Evolutionary conservation across 2,888 invertebrate species (phyloP).

Genomic region (Yponomeuta malinellus): DNA sequence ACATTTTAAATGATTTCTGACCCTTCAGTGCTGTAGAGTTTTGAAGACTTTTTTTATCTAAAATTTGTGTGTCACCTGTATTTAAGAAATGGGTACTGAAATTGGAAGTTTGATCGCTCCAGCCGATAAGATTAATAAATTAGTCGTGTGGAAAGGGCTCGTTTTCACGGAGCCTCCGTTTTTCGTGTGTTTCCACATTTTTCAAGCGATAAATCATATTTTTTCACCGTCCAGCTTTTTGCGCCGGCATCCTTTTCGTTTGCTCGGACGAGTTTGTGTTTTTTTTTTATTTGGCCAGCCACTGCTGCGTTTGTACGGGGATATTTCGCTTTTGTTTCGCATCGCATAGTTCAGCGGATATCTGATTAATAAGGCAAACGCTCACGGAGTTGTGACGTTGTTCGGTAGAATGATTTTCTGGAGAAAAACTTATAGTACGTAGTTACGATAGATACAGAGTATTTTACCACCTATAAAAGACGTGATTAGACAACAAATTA

Average conservation of each 20-base stretch:
- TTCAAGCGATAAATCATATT: constrained; percentile 76
- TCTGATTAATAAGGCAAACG: constrained; percentile 54
- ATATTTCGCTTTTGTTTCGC: constrained; percentile 61
- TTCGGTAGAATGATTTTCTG: constrained; percentile 14
- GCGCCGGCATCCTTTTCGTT: constrained; percentile 48
- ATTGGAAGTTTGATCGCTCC: constrained; percentile 18
- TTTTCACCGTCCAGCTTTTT: constrained; percentile 74
- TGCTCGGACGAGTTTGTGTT: constrained; percentile 65
- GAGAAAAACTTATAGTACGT: neutral
- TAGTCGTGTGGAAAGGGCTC: constrained; percentile 65
- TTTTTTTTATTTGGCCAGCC: constrained; percentile 15
- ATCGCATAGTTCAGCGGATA: constrained; percentile 35
- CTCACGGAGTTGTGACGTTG: constrained; percentile 25
- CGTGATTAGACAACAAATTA: neutral
- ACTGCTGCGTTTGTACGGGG: constrained; percentile 29
- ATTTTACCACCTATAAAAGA: neutral
- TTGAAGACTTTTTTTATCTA: too few relatives aligned
- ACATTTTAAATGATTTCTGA: too few relatives aligned
- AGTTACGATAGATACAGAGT: neutral
- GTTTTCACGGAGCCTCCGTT: constrained; percentile 67
- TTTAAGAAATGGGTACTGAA: neutral
- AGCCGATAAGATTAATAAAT: constrained; percentile 70
- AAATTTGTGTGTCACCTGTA: too few relatives aligned
- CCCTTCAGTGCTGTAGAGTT: too few relatives aligned
- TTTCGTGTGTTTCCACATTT: constrained; percentile 75